phyloP scores from a whole-genome alignment of 2,888 invertebrate species.

The Lasioglossum figueresi region DNA sequence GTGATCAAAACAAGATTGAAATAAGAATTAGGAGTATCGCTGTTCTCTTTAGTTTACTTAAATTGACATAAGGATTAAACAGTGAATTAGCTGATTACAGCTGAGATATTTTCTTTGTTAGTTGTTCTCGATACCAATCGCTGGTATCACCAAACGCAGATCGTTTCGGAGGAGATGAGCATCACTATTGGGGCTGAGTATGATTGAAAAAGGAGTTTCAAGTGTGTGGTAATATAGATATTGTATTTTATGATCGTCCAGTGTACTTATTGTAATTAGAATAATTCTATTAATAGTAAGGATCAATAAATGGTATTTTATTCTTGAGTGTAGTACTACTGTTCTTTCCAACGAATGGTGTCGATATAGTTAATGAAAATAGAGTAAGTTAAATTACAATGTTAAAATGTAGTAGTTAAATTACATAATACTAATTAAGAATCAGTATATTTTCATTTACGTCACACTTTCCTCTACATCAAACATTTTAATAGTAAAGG shows the following conservation, averaged over 20 bases:
- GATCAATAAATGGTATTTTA: background rate
- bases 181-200: constrained; percentile 98
- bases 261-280: background rate
- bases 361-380: background rate
- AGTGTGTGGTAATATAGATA: background rate
- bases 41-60: background rate
- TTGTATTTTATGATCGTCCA: background rate
- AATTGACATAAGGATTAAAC: background rate
- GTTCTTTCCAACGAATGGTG: background rate
- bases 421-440: background rate
- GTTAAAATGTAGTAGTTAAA: background rate
- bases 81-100: background rate
- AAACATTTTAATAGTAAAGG: no score
- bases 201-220: constrained; percentile 86
- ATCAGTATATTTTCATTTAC: background rate
- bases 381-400: no score
- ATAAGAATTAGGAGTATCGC: no score
- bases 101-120: constrained; percentile 80
- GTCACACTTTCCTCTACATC: background rate
- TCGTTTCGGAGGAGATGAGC: constrained; percentile 94
- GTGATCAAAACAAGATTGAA: background rate
- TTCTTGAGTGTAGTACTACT: background rate
- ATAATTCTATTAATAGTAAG: background rate
- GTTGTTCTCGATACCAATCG: constrained; percentile 97
- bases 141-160: constrained; percentile 97